Evolutionary conservation across 2,113 vertebrate species (phyloP), one percentile per base, ranked within the genome.

Genomic region (Macquaria ambigua): DNA sequence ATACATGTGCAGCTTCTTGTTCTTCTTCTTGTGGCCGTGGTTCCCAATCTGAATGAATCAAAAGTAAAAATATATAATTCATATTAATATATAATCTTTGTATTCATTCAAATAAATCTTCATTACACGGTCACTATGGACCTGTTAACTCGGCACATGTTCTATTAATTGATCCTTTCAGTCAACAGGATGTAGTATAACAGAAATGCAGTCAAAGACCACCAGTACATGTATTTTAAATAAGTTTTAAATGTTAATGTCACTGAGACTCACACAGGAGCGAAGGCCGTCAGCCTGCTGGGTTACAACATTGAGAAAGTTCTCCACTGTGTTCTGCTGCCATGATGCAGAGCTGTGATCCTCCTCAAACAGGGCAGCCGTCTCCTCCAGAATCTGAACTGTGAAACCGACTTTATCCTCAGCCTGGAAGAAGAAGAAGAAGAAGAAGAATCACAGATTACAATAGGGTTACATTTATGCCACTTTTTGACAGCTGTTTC

Each of bases 361-460:
- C 63, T 89, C 77, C 48, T 90, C 81, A 28, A 93, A 88, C 67
- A 95, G 78, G 1, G 0, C 39, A 3, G 31, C 58, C 41, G 88
- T 64, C 74, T 94, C 87, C 4, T 90, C 23, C 82, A 95, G 81
- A 21, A 90, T 0, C 79, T 94, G 92, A 16, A 82, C 85, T 1
- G 89, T 67, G 68, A 96, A 94, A 5, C 8, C 37, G 3, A 91
- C 53, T 89, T 87, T 83, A 6, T 90, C 91, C 70, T 89, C 87
- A 10, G 59, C 74, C 95, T 95, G 88, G 1, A 68, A 58, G n/a
- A 73, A 59, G 52, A 74, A 64, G n/a, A n/a, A n/a, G n/a, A n/a
- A n/a, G n/a, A 31, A 31, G 28, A 31, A 1, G 6, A 74, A 2
- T 39, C 1, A 15, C 20, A 41, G 0, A 53, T 71, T 50, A 58